Base-by-base conservation (phyloP, 2,113 vertebrate species). In the Casuarius casuarius region DNA sequence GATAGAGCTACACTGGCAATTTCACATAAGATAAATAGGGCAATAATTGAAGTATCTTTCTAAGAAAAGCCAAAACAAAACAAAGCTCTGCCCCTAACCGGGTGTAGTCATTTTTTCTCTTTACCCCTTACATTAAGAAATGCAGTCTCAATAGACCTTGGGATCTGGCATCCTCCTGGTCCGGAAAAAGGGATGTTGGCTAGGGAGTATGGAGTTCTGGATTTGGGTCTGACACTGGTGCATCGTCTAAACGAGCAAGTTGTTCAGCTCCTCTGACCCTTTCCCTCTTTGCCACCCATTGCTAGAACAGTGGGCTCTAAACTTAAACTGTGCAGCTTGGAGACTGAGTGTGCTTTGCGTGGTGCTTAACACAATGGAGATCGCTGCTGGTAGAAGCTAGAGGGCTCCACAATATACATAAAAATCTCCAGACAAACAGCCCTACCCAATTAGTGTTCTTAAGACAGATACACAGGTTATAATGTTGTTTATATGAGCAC, bases 11-110 rank as follows among this genome's bases (percentile, higher is more conserved):
- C 6, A 28, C 83, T 74, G 42, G 11, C 48, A 95, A 35, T 87
- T 94, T 91, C 84, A 92, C 28, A 48, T 23, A 73, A 90, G 87
- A 92, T 74, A 95, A 94, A 87, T 95, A 65, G 73, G 49, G 49
- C 17, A 84, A 68, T 91, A 83, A 89, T 54, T 44, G 49, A 90
- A 76, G 46, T 70, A 23, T n/a, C 10, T 49, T 62, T 71, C 38
- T 42, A 23, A 48, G 28, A 44, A 62, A 52, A 81, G 14, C 20
- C 38, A 76, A 76, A 65, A 72, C 18, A 26, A 72, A 49, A 38
- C 17, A 28, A 72, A 38, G 35, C 17, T 5, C 48, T 84, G 40
- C 83, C 33, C 7, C 54, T 78, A 52, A 48, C 11, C 67, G 71
- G 25, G 31, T 25, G 73, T 67, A 31, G 26, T 26, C 42, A 22